These are phyloP conservation scores for Elanoides forficatus DNA, from an alignment of 2,113 vertebrate genomes.

Conservation along the genomic window DNA sequence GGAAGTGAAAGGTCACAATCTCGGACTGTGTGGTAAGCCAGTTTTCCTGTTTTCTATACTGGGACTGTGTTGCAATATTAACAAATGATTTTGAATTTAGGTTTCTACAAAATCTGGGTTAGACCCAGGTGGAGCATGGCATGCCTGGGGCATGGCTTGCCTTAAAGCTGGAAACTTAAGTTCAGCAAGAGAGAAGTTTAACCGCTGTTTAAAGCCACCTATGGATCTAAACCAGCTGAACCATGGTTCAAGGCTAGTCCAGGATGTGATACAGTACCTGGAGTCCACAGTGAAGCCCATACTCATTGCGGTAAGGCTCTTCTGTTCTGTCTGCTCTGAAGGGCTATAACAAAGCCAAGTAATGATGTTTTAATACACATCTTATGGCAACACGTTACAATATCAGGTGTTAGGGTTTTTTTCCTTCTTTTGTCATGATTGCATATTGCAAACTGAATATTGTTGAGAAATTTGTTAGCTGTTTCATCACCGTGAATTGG, in stretches of 20 bases:
- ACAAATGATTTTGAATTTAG: conserved; percentile 57
- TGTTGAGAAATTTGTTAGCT: background rate
- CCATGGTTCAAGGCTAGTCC: conserved; percentile 82
- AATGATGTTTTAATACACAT: background rate
- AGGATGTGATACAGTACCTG: conserved; percentile 90
- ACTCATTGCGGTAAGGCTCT: conserved; percentile 73
- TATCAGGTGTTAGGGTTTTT: background rate
- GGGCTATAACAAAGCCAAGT: background rate
- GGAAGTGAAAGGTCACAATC: background rate
- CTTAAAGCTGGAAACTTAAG: conserved; percentile 88
- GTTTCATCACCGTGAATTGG: background rate
- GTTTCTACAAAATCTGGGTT: conserved; percentile 95
- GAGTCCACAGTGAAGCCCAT: conserved; percentile 82
- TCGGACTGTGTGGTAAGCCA: background rate
- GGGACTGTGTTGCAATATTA: background rate
- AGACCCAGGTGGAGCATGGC: conserved; percentile 91
- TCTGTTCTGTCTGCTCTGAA: background rate
- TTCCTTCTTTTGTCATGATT: background rate
- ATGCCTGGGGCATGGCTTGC: conserved; percentile 94
- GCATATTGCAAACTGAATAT: background rate
- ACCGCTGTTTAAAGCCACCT: conserved; percentile 87
- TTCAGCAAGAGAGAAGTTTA: conserved; percentile 89
- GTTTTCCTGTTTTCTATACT: background rate
- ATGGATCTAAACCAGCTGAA: conserved; percentile 90
- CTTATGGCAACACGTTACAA: background rate